Percentiles rank a stretch among this genome's conserved stretches.
phyloP scores from a whole-genome alignment of 2,888 invertebrate genomes.

The Microdon myrmicae region DNA sequence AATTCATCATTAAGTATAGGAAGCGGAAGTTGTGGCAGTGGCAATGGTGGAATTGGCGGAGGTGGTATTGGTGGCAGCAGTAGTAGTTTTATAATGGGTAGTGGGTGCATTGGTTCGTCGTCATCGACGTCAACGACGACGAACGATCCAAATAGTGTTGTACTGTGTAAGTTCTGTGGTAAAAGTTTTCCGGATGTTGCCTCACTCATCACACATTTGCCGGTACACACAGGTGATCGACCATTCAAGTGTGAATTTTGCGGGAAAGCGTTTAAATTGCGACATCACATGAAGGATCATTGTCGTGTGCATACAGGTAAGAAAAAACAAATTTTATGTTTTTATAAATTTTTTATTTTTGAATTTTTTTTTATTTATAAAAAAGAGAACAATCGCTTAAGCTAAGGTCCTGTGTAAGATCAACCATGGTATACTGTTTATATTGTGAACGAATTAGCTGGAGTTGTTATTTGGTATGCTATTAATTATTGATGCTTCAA shows the following conservation, averaged over 20 bases:
- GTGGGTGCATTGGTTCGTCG: constrained; percentile 51
- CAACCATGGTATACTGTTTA: too few relatives aligned
- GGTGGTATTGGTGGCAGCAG: constrained; percentile 61
- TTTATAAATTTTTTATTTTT: constrained; percentile 3
- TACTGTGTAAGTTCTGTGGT: constrained; percentile 91
- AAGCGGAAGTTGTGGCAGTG: constrained; percentile 69
- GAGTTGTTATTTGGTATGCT: too few relatives aligned
- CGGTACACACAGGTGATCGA: constrained; percentile 89
- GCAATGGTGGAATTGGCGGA: constrained; percentile 56
- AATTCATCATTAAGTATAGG: constrained; percentile 65
- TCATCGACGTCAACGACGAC: constrained; percentile 59
- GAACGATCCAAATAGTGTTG: constrained; percentile 78
- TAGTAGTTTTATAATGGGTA: constrained; percentile 51
- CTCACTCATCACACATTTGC: constrained; percentile 86
- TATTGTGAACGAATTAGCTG: too few relatives aligned
- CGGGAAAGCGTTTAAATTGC: constrained; percentile 90
- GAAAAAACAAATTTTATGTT: too few relatives aligned
- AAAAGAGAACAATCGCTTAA: constrained; percentile 15
- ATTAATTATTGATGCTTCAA: too few relatives aligned
- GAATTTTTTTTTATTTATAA: not conserved
- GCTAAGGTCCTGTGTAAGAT: not conserved
- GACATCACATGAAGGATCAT: constrained; percentile 95
- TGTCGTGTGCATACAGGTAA: constrained; percentile 89
- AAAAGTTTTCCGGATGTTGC: constrained; percentile 92
- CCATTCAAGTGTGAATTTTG: constrained; percentile 95